Evolutionary conservation across 2,113 vertebrate species (phyloP), one percentile per base, ranked within the genome.

Genomic region (Rhea americana): DNA sequence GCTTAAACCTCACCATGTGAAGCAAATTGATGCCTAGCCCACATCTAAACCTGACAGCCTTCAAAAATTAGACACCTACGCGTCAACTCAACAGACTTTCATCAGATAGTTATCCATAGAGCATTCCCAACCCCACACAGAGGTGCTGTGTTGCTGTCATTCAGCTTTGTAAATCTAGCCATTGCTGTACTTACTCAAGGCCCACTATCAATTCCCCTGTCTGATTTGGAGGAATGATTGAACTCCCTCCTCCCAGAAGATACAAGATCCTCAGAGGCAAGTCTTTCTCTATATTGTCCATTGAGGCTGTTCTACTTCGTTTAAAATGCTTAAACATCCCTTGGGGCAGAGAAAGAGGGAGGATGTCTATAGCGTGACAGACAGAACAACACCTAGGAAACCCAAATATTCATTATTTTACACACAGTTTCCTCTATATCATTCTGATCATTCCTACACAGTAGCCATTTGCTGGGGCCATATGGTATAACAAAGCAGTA

Each of bases 321-420:
- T 71, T 63, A 79, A 92, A 84, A 70, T 61, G 32, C 21, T 82
- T 89, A 61, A 83, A 47, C 7, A 51, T 43, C 74, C 62, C 84
- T 48, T 82, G 39, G 59, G 81, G 82, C 5, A 78, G 51, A 81
- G 51, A 43, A 85, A 81, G 26, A 68, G 41, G 24, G 39, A 51
- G 56, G 53, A 82, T 72, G 51, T 51, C 37, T 87, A 47, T 4
- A 86, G 39, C 51, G n/a, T 71, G 24, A 66, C 30, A 32, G 37
- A n/a, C 47, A 71, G 70, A 93, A 75, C 12, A 82, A 75, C 26
- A 26, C 56, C 26, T 50, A 79, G 89, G 88, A 91, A 96, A 86
- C n/a, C 25, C 7, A 62, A 15, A 59, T 85, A 66, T 73, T 74
- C 73, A 66, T 71, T 59, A 74, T 4, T 81, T 48, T 68, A 80